Conservation (phyloP, 2,797 vertebrate species). For the Lepilemur ruficaudatus region DNA sequence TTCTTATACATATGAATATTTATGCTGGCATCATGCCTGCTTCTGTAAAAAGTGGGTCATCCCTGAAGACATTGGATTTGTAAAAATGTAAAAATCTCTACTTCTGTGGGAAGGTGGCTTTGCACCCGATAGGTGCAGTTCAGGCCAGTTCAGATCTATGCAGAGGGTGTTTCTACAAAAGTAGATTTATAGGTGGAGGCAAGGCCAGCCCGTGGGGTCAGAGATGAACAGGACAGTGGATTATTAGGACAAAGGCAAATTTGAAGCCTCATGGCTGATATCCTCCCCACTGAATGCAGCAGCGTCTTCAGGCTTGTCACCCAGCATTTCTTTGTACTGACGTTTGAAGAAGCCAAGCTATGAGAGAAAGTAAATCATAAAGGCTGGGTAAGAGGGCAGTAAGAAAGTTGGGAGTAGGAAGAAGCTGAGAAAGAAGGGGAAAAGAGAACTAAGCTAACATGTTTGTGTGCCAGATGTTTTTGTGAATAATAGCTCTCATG, state of each 20-base stretch:
- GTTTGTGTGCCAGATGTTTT: background rate
- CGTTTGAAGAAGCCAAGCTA: conserved; percentile 92
- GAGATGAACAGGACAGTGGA: background rate
- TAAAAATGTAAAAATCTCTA: background rate
- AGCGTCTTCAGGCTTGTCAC: background rate
- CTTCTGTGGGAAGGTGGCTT: background rate
- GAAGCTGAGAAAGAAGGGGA: background rate
- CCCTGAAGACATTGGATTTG: background rate
- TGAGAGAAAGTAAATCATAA: background rate
- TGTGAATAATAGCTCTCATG: accelerated
- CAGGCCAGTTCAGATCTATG: background rate
- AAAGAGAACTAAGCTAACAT: background rate
- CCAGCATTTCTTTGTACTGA: conserved; percentile 72
- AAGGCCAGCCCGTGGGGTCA: background rate
- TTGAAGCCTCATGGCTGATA: background rate
- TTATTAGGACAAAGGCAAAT: background rate
- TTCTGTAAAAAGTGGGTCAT: background rate
- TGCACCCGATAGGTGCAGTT: background rate
- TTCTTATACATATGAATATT: background rate
- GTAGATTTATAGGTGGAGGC: background rate
- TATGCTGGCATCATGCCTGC: background rate
- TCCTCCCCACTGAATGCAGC: background rate
- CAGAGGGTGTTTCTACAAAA: background rate
- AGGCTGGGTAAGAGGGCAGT: background rate
- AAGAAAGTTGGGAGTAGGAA: background rate